Conservation (phyloP, 37 sponge, comb jelly and placozoan species). For the Chondrilla cf. caribensis region DNA sequence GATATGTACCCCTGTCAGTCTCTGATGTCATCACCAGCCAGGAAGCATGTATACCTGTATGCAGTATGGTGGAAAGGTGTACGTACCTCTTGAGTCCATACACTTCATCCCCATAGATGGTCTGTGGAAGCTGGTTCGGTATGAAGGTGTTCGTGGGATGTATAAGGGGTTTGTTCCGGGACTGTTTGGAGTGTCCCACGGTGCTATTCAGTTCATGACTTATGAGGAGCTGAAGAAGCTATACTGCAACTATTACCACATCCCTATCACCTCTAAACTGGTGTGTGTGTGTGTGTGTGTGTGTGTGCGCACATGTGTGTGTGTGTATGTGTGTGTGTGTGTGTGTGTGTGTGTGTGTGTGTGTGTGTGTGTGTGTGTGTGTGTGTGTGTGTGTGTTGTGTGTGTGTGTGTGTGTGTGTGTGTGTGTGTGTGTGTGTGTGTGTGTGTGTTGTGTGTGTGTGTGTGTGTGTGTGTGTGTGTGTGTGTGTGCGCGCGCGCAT, state of each 20-base stretch:
- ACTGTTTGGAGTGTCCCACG: conserved; percentile 88
- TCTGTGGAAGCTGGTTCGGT: conserved; percentile 54
- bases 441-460: conserved; percentile 21
- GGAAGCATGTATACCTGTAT: background rate
- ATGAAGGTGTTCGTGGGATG: conserved; percentile 79
- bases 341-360: background rate
- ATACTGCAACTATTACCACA: conserved; percentile 44
- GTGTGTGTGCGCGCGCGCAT: background rate
- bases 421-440: conserved; percentile 29
- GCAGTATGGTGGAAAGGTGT: background rate
- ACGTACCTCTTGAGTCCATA: background rate
- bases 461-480: conserved; percentile 21
- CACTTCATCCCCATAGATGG: conserved; percentile 72
- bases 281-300: conserved; percentile 32
- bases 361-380: conserved; percentile 2
- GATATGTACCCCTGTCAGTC: no score
- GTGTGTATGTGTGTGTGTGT: conserved; percentile 19
- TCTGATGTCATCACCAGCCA: no score
- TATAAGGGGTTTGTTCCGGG: conserved; percentile 93
- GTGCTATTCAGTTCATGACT: conserved; percentile 90
- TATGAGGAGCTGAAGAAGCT: conserved; percentile 87
- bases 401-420: background rate
- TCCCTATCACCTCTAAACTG: conserved; percentile 51
- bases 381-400: conserved; percentile 19
- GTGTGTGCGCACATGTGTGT: conserved; percentile 4